Evolutionary conservation across 2,888 invertebrate species (phyloP).

Genomic region (Belgica antarctica): DNA sequence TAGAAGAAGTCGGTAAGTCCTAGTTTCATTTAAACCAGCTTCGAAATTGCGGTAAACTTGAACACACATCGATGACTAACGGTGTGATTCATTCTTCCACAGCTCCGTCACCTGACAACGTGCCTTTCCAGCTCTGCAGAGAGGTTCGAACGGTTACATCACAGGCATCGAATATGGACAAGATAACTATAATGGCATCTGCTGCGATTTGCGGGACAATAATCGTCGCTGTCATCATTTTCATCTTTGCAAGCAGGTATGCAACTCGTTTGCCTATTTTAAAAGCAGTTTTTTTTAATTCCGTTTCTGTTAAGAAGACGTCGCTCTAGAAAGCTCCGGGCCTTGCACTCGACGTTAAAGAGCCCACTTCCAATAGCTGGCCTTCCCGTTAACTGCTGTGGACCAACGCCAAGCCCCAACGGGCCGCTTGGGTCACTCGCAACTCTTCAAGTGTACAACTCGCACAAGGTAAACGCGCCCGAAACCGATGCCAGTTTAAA

Average conservation of each 20-base stretch:
- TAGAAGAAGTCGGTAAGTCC: too few relatives aligned
- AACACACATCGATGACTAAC: too few relatives aligned
- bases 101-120: conserved; percentile 81
- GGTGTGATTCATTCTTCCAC: too few relatives aligned
- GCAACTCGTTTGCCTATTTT: conserved; percentile 4
- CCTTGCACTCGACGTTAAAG: conserved; percentile 67
- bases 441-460: conserved; percentile 79
- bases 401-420: conserved; percentile 74
- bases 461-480: conserved; percentile 64
- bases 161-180: conserved; percentile 87
- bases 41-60: too few relatives aligned
- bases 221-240: conserved; percentile 84
- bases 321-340: conserved; percentile 73
- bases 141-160: conserved; percentile 84
- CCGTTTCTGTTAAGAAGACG: too few relatives aligned
- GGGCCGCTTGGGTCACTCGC: conserved; percentile 80
- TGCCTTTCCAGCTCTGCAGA: conserved; percentile 81
- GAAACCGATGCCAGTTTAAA: neutral
- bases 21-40: too few relatives aligned
- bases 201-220: conserved; percentile 91
- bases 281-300: too few relatives aligned
- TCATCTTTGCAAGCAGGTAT: conserved; percentile 76
- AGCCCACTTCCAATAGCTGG: conserved; percentile 68
- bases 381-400: conserved; percentile 76
- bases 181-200: conserved; percentile 89